phyloP scores from a whole-genome alignment of 2,888 invertebrate genomes.

The Drosophila lacicola region DNA sequence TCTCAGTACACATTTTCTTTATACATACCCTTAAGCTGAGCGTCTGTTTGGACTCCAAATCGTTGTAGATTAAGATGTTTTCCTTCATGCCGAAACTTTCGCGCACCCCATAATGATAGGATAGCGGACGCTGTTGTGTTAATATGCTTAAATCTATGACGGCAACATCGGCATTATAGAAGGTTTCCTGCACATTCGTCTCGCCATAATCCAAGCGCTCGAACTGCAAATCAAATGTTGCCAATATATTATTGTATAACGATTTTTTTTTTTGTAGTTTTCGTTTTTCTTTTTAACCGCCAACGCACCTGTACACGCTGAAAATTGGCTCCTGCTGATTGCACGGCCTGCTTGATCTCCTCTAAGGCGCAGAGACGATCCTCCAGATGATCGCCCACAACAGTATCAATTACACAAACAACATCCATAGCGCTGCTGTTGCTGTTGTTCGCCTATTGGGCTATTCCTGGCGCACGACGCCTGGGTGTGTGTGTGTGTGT shows the following conservation, averaged over 20 bases:
- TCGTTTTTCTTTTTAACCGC: slow-evolving; percentile 12
- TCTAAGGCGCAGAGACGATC: slow-evolving; percentile 93
- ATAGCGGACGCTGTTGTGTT: slow-evolving; percentile 96
- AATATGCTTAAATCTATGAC: slow-evolving; percentile 97
- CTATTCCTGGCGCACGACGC: slow-evolving; percentile 60
- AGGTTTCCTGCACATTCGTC: slow-evolving; percentile 96
- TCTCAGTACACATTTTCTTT: slow-evolving; percentile 7
- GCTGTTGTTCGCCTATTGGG: slow-evolving; percentile 31
- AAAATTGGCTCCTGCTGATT: slow-evolving; percentile 91
- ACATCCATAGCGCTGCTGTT: slow-evolving; percentile 89
- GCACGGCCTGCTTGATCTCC: slow-evolving; percentile 93
- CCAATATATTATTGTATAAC: slow-evolving; percentile 55
- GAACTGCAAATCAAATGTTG: slow-evolving; percentile 87
- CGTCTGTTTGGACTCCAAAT: slow-evolving; percentile 94
- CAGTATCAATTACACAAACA: slow-evolving; percentile 93
- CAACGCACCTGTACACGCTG: slow-evolving; percentile 91
- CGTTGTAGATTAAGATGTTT: slow-evolving; percentile 95
- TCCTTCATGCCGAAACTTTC: slow-evolving; percentile 99
- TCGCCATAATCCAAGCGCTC: slow-evolving; percentile 99
- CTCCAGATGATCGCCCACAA: slow-evolving; percentile 89
- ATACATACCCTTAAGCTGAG: slow-evolving; percentile 92
- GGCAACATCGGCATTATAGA: slow-evolving; percentile 99
- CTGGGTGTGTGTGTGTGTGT: neutral
- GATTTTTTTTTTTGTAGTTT: neutral
- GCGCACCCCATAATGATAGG: slow-evolving; percentile 98